Evolutionary conservation across 2,888 invertebrate species (phyloP).

Genomic region (Caenorhabditis sp.): DNA sequence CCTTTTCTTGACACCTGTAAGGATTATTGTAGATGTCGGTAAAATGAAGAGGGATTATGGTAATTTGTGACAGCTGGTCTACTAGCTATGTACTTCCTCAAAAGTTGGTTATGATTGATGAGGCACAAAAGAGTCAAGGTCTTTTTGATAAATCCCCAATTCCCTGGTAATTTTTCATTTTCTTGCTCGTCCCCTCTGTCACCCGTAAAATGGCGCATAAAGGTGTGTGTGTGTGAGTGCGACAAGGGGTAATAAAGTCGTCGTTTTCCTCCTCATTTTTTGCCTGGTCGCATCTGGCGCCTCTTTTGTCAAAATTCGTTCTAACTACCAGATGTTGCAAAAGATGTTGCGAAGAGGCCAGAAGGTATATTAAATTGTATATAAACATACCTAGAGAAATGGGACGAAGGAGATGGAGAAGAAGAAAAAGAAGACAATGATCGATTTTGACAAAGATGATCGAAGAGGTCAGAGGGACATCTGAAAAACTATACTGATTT

Average conservation of each 20-base stretch:
- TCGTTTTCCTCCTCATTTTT: neutral
- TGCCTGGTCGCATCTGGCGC: neutral
- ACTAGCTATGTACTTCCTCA: too few relatives aligned
- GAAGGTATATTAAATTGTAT: neutral
- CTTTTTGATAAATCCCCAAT: too few relatives aligned
- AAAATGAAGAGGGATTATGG: neutral
- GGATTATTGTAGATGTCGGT: neutral
- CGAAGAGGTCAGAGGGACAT: neutral
- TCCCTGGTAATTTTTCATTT: neutral
- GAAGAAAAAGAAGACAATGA: too few relatives aligned
- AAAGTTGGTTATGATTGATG: too few relatives aligned
- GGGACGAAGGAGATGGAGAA: too few relatives aligned
- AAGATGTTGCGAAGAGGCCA: neutral
- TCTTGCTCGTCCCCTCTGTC: neutral
- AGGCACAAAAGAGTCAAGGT: too few relatives aligned
- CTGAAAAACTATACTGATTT: too few relatives aligned
- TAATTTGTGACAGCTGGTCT: neutral
- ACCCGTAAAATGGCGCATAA: neutral
- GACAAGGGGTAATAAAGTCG: neutral
- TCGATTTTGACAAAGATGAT: neutral
- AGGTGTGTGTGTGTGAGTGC: too few relatives aligned
- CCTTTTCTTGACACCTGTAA: neutral
- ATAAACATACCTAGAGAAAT: neutral
- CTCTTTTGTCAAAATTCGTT: neutral
- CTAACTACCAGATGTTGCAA: constrained; percentile 1